Percentiles rank a stretch among this genome's conserved stretches.
These are phyloP conservation scores for Amyelois transitella DNA, from an alignment of 1,140 invertebrate genomes.

Conservation along the genomic window DNA sequence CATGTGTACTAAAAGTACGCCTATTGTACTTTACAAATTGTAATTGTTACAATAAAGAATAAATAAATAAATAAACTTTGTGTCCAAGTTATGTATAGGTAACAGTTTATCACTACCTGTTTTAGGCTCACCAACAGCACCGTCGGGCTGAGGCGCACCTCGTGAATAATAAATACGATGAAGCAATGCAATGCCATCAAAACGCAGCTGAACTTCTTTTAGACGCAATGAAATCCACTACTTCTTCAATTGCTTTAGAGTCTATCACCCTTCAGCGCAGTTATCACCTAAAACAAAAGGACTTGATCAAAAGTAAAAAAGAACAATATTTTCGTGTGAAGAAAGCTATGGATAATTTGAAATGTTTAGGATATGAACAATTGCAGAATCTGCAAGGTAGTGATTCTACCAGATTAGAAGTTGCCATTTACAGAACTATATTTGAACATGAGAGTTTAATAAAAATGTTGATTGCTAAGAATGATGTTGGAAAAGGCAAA, in stretches of 20 bases:
- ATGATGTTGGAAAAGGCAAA: constrained; percentile 24
- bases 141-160: constrained; percentile 77
- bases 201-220: constrained; percentile 75
- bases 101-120: no score
- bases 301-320: constrained; percentile 73
- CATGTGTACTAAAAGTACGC: no score
- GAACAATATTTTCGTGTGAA: constrained; percentile 76
- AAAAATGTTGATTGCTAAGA: constrained; percentile 50
- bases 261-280: constrained; percentile 78
- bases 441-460: constrained; percentile 79
- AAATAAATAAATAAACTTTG: no score
- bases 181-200: constrained; percentile 79
- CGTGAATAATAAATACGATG: constrained; percentile 75
- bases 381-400: constrained; percentile 37
- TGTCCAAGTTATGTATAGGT: no score
- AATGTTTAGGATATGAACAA: constrained; percentile 58
- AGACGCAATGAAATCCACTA: constrained; percentile 74
- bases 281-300: constrained; percentile 78
- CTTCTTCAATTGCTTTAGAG: constrained; percentile 72
- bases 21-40: no score
- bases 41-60: no score
- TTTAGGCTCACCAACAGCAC: constrained; percentile 79
- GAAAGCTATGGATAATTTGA: constrained; percentile 73
- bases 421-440: constrained; percentile 76
- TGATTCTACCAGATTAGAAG: constrained; percentile 68